Evolutionary conservation across 1,140 invertebrate genomes (phyloP).

Genomic region (Ridgeia piscesae): DNA sequence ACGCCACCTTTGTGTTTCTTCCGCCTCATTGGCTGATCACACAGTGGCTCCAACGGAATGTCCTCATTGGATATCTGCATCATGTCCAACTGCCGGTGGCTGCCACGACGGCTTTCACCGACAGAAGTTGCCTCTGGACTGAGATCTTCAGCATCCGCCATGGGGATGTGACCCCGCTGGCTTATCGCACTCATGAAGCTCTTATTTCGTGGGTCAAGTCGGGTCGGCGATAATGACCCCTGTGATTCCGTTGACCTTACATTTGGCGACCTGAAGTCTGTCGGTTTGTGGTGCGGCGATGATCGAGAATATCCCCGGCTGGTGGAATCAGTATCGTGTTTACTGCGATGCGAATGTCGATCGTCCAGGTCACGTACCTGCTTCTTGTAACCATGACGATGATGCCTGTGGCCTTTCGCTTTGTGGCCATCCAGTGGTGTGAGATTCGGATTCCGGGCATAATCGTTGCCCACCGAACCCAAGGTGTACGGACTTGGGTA

Average conservation of each 20-base stretch:
- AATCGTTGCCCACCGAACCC: neutral
- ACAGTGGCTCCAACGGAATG: conserved; percentile 16
- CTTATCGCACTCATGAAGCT: conserved; percentile 2
- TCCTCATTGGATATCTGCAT: conserved; percentile 12
- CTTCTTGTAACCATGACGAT: neutral
- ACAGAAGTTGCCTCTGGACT: conserved; percentile 10
- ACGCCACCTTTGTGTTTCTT: neutral
- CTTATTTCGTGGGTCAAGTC: neutral
- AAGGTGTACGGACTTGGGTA: neutral
- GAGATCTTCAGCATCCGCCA: conserved; percentile 15
- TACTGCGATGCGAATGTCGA: neutral
- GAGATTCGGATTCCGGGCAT: neutral
- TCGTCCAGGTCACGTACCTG: neutral
- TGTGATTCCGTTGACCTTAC: neutral
- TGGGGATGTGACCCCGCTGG: neutral
- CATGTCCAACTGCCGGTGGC: neutral
- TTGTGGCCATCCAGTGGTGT: neutral
- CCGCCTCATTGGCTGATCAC: neutral
- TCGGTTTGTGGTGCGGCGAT: neutral
- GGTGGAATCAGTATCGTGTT: neutral
- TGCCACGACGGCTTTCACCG: conserved; percentile 16
- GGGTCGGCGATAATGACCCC: neutral
- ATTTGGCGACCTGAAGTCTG: neutral
- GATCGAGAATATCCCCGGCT: neutral
- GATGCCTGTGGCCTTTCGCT: neutral